phyloP scores from a whole-genome alignment of 2,113 vertebrate species.

The Tragelaphus buxtoni region DNA sequence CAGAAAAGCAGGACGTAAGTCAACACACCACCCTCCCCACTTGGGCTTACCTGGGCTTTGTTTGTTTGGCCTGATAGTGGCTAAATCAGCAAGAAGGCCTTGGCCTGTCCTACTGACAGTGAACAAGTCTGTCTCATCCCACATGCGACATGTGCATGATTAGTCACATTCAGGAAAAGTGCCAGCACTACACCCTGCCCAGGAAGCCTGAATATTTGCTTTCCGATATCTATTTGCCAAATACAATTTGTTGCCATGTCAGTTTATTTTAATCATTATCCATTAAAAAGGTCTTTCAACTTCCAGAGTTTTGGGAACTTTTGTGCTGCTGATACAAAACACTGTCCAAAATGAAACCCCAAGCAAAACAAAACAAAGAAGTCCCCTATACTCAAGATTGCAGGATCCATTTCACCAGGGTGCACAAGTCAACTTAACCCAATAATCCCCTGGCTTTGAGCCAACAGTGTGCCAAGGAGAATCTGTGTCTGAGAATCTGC shows the following conservation, averaged over 20 bases:
- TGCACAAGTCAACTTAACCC: background rate
- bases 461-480: background rate
- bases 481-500: background rate
- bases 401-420: background rate
- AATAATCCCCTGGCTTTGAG: background rate
- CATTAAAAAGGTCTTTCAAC: slow-evolving; percentile 75
- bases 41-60: slow-evolving; percentile 22
- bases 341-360: background rate
- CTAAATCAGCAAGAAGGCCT: slow-evolving; percentile 47
- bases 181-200: slow-evolving; percentile 79
- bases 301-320: slow-evolving; percentile 75
- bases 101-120: slow-evolving; percentile 58
- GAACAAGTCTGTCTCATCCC: slow-evolving; percentile 68
- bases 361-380: background rate
- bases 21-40: background rate
- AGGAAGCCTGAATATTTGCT: slow-evolving; percentile 84
- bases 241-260: slow-evolving; percentile 82
- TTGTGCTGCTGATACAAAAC: slow-evolving; percentile 57
- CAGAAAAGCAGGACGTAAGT: background rate
- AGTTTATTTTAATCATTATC: slow-evolving; percentile 81
- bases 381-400: background rate
- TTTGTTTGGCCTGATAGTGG: background rate
- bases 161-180: slow-evolving; percentile 79
- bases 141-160: slow-evolving; percentile 71
- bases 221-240: slow-evolving; percentile 81